phyloP scores from a whole-genome alignment of 2,797 vertebrate genomes.

The Alca torda region DNA sequence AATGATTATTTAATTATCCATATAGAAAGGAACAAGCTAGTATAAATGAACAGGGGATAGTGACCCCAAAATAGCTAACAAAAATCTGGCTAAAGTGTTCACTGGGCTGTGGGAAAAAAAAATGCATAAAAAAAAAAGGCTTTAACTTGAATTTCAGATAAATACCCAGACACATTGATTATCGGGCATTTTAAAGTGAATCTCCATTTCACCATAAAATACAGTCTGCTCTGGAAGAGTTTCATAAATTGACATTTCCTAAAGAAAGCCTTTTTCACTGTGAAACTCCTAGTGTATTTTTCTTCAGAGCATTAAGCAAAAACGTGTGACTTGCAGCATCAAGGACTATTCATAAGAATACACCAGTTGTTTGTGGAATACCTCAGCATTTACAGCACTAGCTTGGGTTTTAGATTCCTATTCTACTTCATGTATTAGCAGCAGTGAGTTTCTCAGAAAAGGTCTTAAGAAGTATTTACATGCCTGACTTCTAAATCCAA shows the following conservation, averaged over 20 bases:
- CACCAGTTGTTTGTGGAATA: background rate
- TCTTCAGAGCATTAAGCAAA: conserved; percentile 6
- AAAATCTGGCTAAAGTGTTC: background rate
- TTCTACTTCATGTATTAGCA: background rate
- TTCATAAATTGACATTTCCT: background rate
- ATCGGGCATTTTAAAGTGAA: background rate
- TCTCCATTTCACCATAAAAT: background rate
- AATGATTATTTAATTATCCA: conserved; percentile 19
- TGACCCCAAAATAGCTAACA: background rate
- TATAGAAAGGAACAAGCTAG: background rate
- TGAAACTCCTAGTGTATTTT: background rate
- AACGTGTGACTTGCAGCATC: background rate
- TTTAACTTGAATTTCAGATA: background rate
- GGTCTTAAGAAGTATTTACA: conserved; percentile 15
- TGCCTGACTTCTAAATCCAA: conserved; percentile 4
- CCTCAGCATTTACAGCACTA: background rate
- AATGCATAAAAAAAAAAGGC: background rate
- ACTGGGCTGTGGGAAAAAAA: background rate
- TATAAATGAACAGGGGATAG: background rate
- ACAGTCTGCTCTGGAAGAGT: background rate
- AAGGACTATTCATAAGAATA: conserved; percentile 22
- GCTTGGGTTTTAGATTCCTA: background rate
- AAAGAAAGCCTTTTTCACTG: background rate
- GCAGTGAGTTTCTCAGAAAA: conserved; percentile 31
- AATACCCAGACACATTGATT: background rate